Base-by-base conservation (phyloP, 2,113 vertebrate genomes). In the Mola mola region DNA sequence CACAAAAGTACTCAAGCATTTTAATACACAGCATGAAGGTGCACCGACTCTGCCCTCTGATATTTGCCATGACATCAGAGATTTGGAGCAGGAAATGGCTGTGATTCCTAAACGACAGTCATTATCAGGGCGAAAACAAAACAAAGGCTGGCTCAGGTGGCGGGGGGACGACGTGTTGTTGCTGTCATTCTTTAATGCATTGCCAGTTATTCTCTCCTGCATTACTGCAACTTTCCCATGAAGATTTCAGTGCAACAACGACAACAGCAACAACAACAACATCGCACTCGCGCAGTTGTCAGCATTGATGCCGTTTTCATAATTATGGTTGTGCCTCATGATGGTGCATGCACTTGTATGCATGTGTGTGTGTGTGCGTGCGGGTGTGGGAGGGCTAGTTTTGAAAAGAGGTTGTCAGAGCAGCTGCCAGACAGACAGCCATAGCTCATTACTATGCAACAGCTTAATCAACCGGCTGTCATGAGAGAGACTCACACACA, bases 361-460 rank as follows among this genome's bases (percentile, higher is more conserved):
- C 6, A 16, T 58, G 38, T 56, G 37, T 25, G 40, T 53, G 44
- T 46, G 31, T 67, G 60, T 62, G 53, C 40, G 57, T 55, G 44
- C 34, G 66, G 50, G 82, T 31, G 82, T 81, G 78, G 76, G 80
- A 81, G 80, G 81, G 65, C 49, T 68, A 79, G 79, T 81, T 84
- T 86, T 88, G 75, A 86, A 81, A 79, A 68, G 74, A 89, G 85
- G 75, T 79, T 85, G 78, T 82, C 75, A 82, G 72, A 82, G 84
- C 90, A 91, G 89, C 89, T 91, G 91, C 85, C 82, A 89, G 83
- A 87, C 89, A 89, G 87, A 87, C 84, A 82, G 66, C 81, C 81
- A 75, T 73, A 78, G 78, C 88, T 92, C 87, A 92, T 92, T 91
- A 89, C 88, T 90, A 92, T 92, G 85, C 90, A 87, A 89, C 72